Evolutionary conservation across 1,140 invertebrate species (phyloP), one percentile per base, ranked within the genome.

Genomic region (Cheumatopsyche charites): DNA sequence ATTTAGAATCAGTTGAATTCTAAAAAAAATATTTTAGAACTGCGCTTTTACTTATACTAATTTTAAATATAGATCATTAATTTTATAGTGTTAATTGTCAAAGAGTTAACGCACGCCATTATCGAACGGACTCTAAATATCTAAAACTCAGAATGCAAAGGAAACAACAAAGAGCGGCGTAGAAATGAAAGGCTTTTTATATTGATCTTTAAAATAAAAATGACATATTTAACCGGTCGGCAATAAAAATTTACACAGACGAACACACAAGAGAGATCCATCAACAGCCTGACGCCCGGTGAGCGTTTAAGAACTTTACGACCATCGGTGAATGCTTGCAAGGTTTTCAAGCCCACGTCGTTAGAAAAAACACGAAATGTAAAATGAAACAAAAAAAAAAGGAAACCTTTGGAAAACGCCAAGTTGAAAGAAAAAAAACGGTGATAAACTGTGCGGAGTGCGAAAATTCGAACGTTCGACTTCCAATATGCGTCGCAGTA

Each of bases 121-220:
- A n/a, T n/a, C n/a, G n/a, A n/a, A n/a, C n/a, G n/a, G n/a, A n/a
- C n/a, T n/a, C n/a, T n/a, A n/a, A n/a, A n/a, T n/a, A n/a, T n/a
- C n/a, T n/a, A n/a, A n/a, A n/a, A n/a, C n/a, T n/a, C n/a, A n/a
- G n/a, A 9, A 36, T 3, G 29, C 29, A 36, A 9, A 4, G 29
- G n/a, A n/a, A 36, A 36, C 9, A 36, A 36, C 29, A 36, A 36
- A 36, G 29, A 36, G 29, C 29, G 29, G 29, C 29, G 9, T 4
- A 36, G 29, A 36, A 36, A 11, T 58, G 55, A 13, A 25, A 58
- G 25, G 19, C 21, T 58, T 58, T n/a, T n/a, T 12, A 58, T 58
- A 26, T 58, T 58, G 2, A 58, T 25, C 23, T 58, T 58, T 58
- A 25, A 25, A 58, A 58, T 58, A 58, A 58, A 58, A 58, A 25